Percentiles rank a stretch among this genome's conserved stretches.
These are phyloP conservation scores for Caenorhabditis sinica DNA, from an alignment of 2,888 invertebrate species.

Conservation along the genomic window DNA sequence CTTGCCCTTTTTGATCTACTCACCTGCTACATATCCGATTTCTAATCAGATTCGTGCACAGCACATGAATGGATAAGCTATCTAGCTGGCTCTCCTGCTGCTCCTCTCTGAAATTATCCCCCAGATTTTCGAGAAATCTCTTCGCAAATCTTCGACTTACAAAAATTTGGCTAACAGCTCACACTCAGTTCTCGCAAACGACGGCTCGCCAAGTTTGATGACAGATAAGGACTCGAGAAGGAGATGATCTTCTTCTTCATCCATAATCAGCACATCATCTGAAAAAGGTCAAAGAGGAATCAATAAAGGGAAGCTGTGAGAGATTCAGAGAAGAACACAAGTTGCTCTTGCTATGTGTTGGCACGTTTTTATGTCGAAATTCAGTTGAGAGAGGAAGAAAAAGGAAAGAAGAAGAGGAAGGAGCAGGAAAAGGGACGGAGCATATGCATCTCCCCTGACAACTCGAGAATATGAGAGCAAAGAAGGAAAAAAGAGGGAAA, in stretches of 20 bases:
- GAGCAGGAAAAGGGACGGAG: conserved; percentile 8
- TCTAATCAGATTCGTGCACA: conserved; percentile 46
- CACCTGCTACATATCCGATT: conserved; percentile 61
- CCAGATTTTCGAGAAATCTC: neutral
- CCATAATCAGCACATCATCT: conserved; percentile 39
- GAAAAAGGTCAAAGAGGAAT: conserved; percentile 30
- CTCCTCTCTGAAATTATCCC: conserved; percentile 44
- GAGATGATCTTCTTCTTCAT: conserved; percentile 46
- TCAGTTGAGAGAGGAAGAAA: conserved; percentile 7
- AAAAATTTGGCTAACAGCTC: conserved; percentile 48
- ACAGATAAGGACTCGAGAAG: conserved; percentile 35
- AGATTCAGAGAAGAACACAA: conserved; percentile 28
- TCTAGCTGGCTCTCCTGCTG: conserved; percentile 35
- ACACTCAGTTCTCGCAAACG: conserved; percentile 36
- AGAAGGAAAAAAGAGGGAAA: conserved; percentile 29
- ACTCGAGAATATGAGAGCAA: conserved; percentile 33
- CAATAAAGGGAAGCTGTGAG: conserved; percentile 23
- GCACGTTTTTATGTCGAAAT: conserved; percentile 54
- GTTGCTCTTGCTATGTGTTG: conserved; percentile 8
- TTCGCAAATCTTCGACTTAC: conserved; percentile 7
- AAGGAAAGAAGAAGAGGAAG: neutral
- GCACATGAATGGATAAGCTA: conserved; percentile 27
- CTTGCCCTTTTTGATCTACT: too few relatives aligned
- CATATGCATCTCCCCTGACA: conserved; percentile 49
- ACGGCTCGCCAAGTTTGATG: conserved; percentile 30